phyloP scores from a whole-genome alignment of 2,113 vertebrate genomes.

The Oncorhynchus mykiss region DNA sequence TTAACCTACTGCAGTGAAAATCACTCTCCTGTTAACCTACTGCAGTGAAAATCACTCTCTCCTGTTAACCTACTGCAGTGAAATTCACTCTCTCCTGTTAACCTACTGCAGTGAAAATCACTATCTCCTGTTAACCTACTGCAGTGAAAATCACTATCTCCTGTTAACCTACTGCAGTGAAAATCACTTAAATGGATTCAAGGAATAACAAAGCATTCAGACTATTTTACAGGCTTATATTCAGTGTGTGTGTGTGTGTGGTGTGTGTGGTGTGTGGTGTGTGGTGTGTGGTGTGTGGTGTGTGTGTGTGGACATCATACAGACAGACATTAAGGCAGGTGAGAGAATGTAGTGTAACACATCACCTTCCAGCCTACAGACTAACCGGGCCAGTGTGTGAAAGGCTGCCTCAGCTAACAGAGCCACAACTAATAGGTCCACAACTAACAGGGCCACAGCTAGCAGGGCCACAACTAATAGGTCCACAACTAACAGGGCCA shows the following conservation, averaged over 20 bases:
- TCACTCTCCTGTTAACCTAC: not conserved
- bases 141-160: no score
- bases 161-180: not conserved
- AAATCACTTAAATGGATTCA: not conserved
- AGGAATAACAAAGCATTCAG: not conserved
- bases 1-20: not conserved
- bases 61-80: not conserved
- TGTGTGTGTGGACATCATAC: no score
- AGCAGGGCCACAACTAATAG: no score
- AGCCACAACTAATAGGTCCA: not conserved
- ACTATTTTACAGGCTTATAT: not conserved
- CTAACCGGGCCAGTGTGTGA: no score
- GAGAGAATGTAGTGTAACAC: not conserved
- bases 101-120: not conserved
- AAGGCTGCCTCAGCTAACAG: not conserved
- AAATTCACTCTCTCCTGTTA: not conserved
- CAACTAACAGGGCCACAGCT: not conserved
- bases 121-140: not conserved
- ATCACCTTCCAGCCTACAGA: conserved; percentile 10
- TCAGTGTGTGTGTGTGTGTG: no score
- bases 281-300: no score
- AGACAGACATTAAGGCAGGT: conserved; percentile 13
- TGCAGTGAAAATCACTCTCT: not conserved
- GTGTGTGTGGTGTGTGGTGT: no score
- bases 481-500: no score